phyloP scores from a whole-genome alignment of 2,113 vertebrate genomes.

The human (Homo sapiens) region DNA sequence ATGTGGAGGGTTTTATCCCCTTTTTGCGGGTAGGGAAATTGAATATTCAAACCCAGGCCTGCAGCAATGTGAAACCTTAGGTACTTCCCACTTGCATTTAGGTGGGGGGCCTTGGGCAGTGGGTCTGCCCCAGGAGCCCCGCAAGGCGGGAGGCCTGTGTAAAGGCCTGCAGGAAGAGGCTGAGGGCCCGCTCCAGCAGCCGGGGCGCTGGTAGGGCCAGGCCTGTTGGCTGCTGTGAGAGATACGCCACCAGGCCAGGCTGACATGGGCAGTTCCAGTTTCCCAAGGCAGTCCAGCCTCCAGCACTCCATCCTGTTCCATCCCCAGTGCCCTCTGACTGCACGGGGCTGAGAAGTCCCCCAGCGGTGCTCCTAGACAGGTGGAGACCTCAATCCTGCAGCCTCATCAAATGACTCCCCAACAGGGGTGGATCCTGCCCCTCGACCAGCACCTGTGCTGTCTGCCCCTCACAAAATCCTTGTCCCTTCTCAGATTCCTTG shows the following conservation, averaged over 20 bases:
- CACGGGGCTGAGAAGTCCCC: not conserved
- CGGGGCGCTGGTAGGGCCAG: not conserved
- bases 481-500: not conserved
- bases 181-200: not conserved
- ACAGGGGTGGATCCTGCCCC: too few species aligned
- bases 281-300: not conserved
- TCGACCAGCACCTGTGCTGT: not conserved
- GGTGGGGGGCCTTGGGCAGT: not conserved
- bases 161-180: not conserved
- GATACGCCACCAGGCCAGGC: not conserved
- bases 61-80: not conserved
- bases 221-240: not conserved
- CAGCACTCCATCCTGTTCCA: too few species aligned
- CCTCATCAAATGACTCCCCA: fast-evolving
- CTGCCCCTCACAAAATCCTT: too few species aligned
- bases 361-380: not conserved
- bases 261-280: not conserved
- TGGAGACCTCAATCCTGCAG: not conserved
- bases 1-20: too few species aligned
- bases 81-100: not conserved
- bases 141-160: not conserved
- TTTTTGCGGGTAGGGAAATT: not conserved
- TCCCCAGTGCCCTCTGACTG: not conserved
- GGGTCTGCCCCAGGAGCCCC: not conserved
- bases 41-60: not conserved